These are phyloP conservation scores for Rotaria macrura DNA, from an alignment of 2,888 invertebrate species.

Conservation along the genomic window DNA sequence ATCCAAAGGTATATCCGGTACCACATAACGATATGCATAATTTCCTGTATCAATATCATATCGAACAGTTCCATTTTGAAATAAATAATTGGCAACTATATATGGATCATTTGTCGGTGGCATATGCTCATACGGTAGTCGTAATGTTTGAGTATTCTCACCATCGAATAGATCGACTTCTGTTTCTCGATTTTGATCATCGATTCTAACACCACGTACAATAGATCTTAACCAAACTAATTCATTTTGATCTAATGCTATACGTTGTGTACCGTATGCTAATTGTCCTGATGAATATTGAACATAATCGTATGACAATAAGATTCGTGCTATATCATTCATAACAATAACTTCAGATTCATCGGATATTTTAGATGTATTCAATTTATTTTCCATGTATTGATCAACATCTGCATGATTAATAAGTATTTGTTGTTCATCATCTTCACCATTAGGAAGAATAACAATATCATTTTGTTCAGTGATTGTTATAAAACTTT, in stretches of 20 bases:
- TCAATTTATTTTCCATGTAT: background rate
- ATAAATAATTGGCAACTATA: background rate
- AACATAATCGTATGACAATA: background rate
- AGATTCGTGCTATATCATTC: background rate
- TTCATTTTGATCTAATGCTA: background rate
- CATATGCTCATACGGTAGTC: background rate
- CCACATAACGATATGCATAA: background rate
- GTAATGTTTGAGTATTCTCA: background rate
- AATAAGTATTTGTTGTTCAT: background rate
- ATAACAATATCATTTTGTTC: conserved; percentile 12
- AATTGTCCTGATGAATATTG: background rate
- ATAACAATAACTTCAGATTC: background rate
- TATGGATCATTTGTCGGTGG: background rate
- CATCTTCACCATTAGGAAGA: background rate
- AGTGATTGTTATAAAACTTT: background rate
- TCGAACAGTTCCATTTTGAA: background rate
- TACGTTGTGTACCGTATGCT: background rate
- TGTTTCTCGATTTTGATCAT: background rate
- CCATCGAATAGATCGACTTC: background rate
- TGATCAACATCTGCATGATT: background rate
- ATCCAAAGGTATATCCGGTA: background rate
- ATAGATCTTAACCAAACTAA: background rate
- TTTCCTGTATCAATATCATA: conserved; percentile 13
- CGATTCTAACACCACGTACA: background rate
- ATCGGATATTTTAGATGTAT: background rate